These are phyloP conservation scores for Microtus californicus DNA, from an alignment of 2,797 vertebrate genomes.

Conservation along the genomic window DNA sequence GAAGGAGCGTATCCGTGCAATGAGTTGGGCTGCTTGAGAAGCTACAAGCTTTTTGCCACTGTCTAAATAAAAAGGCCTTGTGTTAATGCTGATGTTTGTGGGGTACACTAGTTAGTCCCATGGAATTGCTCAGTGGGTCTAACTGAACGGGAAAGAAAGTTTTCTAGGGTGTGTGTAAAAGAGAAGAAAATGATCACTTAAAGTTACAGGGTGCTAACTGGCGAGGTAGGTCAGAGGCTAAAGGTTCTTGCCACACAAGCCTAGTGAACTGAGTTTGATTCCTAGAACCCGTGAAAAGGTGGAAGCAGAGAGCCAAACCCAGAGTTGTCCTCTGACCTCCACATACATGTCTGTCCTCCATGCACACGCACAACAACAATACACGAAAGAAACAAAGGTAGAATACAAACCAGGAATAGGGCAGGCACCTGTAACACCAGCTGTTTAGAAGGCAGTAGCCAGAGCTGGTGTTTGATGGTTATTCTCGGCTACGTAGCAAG, in stretches of 20 bases:
- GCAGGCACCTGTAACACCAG: background rate
- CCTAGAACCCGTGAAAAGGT: background rate
- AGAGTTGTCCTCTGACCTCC: background rate
- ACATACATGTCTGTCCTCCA: background rate
- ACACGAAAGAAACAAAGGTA: background rate
- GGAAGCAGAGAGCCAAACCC: background rate
- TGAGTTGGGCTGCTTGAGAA: background rate
- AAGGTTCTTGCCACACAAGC: background rate
- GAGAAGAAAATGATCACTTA: background rate
- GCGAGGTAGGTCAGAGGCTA: background rate
- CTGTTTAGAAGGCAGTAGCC: background rate
- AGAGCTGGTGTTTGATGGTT: too few species aligned
- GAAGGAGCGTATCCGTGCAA: background rate
- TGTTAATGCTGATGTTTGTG: background rate
- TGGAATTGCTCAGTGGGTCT: conserved; percentile 24
- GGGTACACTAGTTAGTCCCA: background rate
- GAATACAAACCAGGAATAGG: background rate
- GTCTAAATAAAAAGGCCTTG: background rate
- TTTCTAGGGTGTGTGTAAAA: background rate
- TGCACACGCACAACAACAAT: background rate
- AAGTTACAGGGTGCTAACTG: background rate
- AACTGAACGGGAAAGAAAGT: background rate
- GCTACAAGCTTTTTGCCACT: background rate
- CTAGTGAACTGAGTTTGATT: background rate
- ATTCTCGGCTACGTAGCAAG: too few species aligned